Percentiles rank a stretch among this genome's conserved stretches.
Conservation (phyloP, 2,888 invertebrate species). For the Imbricaverruca yamaguchii region DNA sequence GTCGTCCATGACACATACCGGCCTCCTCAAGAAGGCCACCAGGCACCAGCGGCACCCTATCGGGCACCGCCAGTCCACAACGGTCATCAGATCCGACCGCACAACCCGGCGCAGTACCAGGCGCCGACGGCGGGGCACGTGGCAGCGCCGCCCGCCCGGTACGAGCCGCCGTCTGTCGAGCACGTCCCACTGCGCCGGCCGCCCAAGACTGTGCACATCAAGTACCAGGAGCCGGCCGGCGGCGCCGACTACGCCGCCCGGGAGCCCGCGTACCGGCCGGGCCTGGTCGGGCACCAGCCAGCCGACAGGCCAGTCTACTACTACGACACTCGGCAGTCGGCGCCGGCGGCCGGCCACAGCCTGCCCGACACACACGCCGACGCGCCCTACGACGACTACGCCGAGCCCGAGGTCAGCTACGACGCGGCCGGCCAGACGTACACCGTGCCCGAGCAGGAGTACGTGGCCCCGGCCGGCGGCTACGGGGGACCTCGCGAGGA, state of each 20-base stretch:
- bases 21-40: background rate
- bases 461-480: background rate
- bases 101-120: background rate
- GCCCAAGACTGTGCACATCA: background rate
- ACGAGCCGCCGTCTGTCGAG: background rate
- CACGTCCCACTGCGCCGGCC: too few species aligned
- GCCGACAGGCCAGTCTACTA: background rate
- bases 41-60: background rate
- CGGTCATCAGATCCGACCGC: background rate
- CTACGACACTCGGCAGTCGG: background rate
- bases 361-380: background rate
- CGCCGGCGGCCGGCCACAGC: background rate
- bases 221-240: background rate
- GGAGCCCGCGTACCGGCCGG: background rate
- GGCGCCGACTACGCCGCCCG: background rate
- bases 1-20: too few species aligned
- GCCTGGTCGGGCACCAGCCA: background rate
- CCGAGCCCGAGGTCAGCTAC: constrained; percentile 3
- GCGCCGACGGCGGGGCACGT: background rate
- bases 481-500: too few species aligned
- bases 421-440: background rate
- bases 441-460: background rate
- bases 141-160: background rate
- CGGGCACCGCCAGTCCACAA: background rate
- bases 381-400: constrained; percentile 2